phyloP scores from a whole-genome alignment of 2,888 invertebrate species.

The Trissolcus japonicus region DNA sequence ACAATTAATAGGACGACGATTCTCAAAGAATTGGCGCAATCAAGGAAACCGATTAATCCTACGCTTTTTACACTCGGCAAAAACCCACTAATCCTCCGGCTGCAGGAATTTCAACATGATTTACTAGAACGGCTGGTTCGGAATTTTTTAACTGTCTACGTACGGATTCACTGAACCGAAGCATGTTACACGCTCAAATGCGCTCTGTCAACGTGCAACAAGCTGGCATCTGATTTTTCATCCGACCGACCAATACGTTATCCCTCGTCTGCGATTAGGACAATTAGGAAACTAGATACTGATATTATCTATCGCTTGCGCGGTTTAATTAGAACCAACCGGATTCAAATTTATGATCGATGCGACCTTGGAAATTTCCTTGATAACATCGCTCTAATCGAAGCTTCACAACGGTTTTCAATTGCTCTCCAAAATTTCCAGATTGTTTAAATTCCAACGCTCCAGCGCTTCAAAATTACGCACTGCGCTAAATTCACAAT shows the following conservation, averaged over 20 bases:
- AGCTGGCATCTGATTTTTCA: slow-evolving; percentile 23
- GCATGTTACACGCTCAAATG: slow-evolving; percentile 22
- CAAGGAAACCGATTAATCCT: slow-evolving; percentile 55
- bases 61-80: slow-evolving; percentile 23
- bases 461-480: too few species aligned
- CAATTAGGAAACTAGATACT: slow-evolving; percentile 30
- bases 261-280: slow-evolving; percentile 24
- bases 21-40: slow-evolving; percentile 52
- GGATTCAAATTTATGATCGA: slow-evolving; percentile 2
- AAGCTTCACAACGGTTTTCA: too few species aligned
- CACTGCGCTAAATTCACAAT: too few species aligned
- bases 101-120: slow-evolving; percentile 48
- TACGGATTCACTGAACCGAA: slow-evolving; percentile 51
- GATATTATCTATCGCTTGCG: slow-evolving; percentile 17
- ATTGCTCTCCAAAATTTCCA: too few species aligned
- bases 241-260: slow-evolving; percentile 5
- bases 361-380: slow-evolving; percentile 6
- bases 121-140: slow-evolving; percentile 31
- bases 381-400: neutral
- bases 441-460: too few species aligned
- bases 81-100: slow-evolving; percentile 32
- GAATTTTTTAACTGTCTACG: slow-evolving; percentile 39
- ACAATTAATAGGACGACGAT: slow-evolving; percentile 66
- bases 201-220: slow-evolving; percentile 27
- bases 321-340: slow-evolving; percentile 1